phyloP scores from a whole-genome alignment of 1,140 invertebrate genomes.

The Ips nitidus region DNA sequence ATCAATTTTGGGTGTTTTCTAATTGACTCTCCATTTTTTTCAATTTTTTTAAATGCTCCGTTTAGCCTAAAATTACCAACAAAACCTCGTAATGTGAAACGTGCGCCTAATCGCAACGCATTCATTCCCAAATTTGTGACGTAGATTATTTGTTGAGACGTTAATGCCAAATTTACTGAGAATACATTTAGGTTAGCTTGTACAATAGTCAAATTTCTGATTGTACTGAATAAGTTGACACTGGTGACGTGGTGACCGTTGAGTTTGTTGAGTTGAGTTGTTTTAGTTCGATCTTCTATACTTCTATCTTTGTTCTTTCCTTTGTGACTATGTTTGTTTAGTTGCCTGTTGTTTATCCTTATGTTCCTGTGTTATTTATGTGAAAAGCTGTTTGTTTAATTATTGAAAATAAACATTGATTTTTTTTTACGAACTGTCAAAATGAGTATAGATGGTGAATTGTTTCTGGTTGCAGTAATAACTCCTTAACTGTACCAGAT shows the following conservation, averaged over 20 bases:
- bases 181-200: background rate
- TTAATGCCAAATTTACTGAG: background rate
- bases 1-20: background rate
- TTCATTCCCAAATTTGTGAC: no score
- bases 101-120: background rate
- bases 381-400: background rate
- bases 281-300: no score
- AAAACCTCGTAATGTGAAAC: background rate
- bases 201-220: no score
- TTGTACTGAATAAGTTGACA: no score
- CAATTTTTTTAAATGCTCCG: background rate
- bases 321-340: constrained; percentile 1
- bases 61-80: background rate
- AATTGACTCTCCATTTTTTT: background rate
- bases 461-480: constrained; percentile 12
- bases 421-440: no score
- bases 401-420: no score
- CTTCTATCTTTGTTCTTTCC: background rate
- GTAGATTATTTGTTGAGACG: no score
- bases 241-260: no score
- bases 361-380: background rate
- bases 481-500: constrained; percentile 10
- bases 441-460: constrained; percentile 15
- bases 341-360: background rate
- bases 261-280: no score